A percentile compares a stretch with the other conserved stretches of the same genome.
Evolutionary conservation across 64 coral and sea anemone species (phyloP).

Genomic region (Acropora yongei): DNA sequence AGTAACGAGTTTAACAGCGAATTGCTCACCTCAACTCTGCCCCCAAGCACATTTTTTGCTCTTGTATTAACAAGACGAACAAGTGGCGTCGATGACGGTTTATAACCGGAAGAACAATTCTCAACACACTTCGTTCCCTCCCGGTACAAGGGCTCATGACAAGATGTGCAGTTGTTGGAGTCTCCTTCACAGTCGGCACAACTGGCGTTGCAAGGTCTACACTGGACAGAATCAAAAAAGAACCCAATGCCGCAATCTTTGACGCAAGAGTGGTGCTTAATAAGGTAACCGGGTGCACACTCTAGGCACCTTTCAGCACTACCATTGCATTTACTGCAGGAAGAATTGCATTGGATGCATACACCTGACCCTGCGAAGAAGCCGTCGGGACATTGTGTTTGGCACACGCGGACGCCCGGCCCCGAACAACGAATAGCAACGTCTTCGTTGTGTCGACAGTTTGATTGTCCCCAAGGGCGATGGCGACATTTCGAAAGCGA

Average conservation of each 20-base stretch:
- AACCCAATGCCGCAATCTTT: conserved; percentile 48
- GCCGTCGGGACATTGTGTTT: conserved; percentile 59
- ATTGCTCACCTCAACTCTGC: conserved; percentile 23
- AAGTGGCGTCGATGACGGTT: conserved; percentile 4
- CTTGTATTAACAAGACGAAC: conserved; percentile 8
- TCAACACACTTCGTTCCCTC: background rate
- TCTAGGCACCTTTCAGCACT: conserved; percentile 21
- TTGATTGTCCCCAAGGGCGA: conserved; percentile 56
- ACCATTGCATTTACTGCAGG: conserved; percentile 40
- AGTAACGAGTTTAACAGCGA: background rate
- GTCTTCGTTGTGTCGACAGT: conserved; percentile 73
- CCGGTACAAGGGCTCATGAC: conserved; percentile 42
- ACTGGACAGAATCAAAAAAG: conserved; percentile 41
- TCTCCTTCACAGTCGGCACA: conserved; percentile 67
- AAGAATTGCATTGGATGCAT: conserved; percentile 59
- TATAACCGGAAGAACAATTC: conserved; percentile 47
- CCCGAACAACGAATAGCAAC: conserved; percentile 60
- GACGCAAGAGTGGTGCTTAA: conserved; percentile 50
- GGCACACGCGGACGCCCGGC: conserved; percentile 30
- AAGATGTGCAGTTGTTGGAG: conserved; percentile 36
- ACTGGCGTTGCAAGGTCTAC: conserved; percentile 1
- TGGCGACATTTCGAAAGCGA: conserved; percentile 56
- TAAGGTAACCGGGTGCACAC: conserved; percentile 41
- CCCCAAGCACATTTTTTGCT: background rate
- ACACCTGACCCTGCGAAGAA: conserved; percentile 11